Evolutionary conservation across 2,888 invertebrate genomes (phyloP).

Genomic region (Drosophila anceps): DNA sequence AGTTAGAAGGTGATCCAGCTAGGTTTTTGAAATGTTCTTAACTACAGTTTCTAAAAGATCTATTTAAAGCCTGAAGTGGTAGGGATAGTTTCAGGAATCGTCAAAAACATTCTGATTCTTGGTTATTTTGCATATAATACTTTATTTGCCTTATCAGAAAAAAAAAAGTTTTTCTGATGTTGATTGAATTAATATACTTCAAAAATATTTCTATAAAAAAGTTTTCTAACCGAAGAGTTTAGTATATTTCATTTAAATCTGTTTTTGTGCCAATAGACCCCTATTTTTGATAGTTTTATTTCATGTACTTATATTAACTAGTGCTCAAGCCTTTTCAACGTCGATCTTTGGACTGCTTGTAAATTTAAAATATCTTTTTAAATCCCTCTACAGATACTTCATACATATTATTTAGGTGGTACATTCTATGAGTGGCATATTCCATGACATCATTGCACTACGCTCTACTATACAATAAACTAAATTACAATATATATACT

Average conservation of each 20-base stretch:
- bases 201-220: neutral
- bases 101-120: neutral
- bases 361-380: neutral
- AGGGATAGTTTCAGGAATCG: neutral
- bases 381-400: neutral
- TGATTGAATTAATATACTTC: too few species aligned
- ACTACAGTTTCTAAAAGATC: too few species aligned
- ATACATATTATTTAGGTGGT: neutral
- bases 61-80: too few species aligned
- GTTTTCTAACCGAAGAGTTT: neutral
- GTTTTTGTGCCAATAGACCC: neutral
- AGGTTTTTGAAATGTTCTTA: neutral
- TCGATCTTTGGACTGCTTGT: neutral
- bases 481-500: slow-evolving; percentile 1
- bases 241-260: neutral
- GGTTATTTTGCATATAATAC: too few species aligned
- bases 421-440: neutral
- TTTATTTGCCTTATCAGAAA: too few species aligned
- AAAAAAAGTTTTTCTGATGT: too few species aligned
- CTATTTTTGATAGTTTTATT: neutral
- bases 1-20: neutral
- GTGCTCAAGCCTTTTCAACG: neutral
- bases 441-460: neutral
- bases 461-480: neutral
- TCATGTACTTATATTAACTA: neutral